Evolutionary conservation across 2,113 vertebrate species (phyloP).

Genomic region (Podocnemis expansa): DNA sequence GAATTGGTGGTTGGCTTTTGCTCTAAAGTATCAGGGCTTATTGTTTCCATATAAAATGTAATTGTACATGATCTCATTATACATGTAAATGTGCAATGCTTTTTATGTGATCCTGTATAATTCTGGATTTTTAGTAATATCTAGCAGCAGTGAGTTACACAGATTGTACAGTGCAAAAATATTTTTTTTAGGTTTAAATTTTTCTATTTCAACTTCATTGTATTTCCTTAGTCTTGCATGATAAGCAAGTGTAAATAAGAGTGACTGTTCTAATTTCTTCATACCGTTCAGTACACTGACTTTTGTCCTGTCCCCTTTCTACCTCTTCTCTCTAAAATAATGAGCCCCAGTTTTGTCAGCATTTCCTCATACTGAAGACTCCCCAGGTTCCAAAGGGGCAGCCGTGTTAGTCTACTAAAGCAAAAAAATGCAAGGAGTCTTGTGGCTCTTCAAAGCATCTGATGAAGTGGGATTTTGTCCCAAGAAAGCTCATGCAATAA

Average conservation of each 20-base stretch:
- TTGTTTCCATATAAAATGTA: background rate
- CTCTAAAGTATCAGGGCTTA: background rate
- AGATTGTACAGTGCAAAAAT: background rate
- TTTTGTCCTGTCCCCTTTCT: background rate
- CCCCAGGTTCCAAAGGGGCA: too few relatives aligned
- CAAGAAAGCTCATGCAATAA: too few relatives aligned
- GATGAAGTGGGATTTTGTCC: too few relatives aligned
- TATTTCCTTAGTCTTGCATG: background rate
- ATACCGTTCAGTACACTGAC: background rate
- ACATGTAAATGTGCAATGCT: background rate
- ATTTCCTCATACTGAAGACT: background rate
- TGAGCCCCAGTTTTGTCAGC: background rate
- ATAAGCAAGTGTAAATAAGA: background rate
- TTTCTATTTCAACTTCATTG: background rate
- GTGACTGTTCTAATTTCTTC: background rate
- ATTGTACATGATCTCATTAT: background rate
- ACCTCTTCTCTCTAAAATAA: background rate
- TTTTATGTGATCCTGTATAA: background rate
- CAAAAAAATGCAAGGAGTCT: too few relatives aligned
- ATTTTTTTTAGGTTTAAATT: background rate
- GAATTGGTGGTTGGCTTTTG: background rate
- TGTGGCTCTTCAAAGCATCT: too few relatives aligned
- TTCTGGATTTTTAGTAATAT: background rate
- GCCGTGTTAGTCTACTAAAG: too few relatives aligned
- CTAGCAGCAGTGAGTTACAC: background rate